These are phyloP conservation scores for Oryzias celebensis DNA, from an alignment of 2,113 vertebrate genomes.

Conservation along the genomic window DNA sequence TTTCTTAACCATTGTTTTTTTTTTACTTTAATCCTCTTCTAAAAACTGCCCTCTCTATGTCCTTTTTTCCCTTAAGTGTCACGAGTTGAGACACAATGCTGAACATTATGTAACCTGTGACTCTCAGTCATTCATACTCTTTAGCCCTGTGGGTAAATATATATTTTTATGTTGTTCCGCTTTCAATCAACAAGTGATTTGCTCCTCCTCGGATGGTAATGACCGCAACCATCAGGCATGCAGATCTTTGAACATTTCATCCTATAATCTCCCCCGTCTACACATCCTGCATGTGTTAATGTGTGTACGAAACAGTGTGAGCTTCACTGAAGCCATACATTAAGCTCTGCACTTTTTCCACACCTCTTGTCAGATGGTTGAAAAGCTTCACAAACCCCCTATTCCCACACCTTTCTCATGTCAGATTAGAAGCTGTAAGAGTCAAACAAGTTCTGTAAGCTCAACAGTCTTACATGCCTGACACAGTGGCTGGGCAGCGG, in stretches of 20 bases:
- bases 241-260: background rate
- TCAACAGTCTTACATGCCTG: constrained; percentile 4
- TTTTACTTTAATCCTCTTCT: too few species aligned
- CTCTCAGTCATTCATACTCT: background rate
- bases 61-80: constrained; percentile 8
- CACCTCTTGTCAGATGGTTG: constrained; percentile 2
- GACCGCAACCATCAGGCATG: background rate
- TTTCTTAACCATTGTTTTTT: too few species aligned
- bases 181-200: background rate
- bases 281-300: background rate
- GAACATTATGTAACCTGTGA: constrained; percentile 2
- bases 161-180: background rate
- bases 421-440: constrained; percentile 4
- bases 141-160: background rate
- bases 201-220: constrained; percentile 1
- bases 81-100: background rate
- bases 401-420: constrained; percentile 5
- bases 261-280: background rate
- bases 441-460: background rate
- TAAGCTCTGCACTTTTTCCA: background rate
- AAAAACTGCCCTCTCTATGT: background rate
- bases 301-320: background rate
- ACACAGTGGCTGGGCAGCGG: background rate
- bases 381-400: constrained; percentile 11
- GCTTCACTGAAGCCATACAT: background rate